Evolutionary conservation across 2,113 vertebrate genomes (phyloP).

Genomic region (Sturnira hondurensis): DNA sequence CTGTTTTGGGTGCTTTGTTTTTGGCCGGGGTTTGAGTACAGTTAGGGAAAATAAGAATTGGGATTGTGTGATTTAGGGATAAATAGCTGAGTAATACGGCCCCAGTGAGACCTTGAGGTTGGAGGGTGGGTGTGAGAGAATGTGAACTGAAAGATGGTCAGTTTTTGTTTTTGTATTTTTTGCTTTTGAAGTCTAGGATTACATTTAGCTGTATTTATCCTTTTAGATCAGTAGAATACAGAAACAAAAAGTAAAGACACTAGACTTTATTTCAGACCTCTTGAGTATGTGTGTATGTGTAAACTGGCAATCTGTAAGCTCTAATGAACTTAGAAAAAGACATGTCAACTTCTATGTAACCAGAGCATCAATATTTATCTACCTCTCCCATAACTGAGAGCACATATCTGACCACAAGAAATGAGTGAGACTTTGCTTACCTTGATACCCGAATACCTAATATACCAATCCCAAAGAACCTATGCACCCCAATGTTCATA

Average conservation of each 20-base stretch:
- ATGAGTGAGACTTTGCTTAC: background rate
- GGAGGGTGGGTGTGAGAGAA: background rate
- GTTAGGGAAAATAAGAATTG: constrained; percentile 21
- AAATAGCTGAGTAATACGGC: background rate
- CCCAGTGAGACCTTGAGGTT: background rate
- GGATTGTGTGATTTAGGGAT: background rate
- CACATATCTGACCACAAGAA: constrained; percentile 20
- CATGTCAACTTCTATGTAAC: background rate
- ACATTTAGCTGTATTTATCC: background rate
- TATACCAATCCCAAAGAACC: too few relatives aligned
- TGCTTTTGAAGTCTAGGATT: background rate
- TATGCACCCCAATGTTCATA: too few relatives aligned
- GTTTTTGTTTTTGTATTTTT: constrained; percentile 6
- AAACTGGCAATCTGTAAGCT: background rate
- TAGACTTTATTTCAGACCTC: background rate
- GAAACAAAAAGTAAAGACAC: constrained; percentile 26
- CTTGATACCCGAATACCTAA: too few relatives aligned
- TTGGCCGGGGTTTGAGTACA: background rate
- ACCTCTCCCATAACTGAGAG: background rate
- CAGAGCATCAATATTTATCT: background rate
- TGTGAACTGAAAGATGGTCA: background rate
- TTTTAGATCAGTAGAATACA: background rate
- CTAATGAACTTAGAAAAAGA: background rate
- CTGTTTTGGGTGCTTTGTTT: constrained; percentile 8
- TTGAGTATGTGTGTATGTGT: background rate